These are phyloP conservation scores for Loris lydekkerianus DNA, from an alignment of 2,797 vertebrate species.

Conservation along the genomic window DNA sequence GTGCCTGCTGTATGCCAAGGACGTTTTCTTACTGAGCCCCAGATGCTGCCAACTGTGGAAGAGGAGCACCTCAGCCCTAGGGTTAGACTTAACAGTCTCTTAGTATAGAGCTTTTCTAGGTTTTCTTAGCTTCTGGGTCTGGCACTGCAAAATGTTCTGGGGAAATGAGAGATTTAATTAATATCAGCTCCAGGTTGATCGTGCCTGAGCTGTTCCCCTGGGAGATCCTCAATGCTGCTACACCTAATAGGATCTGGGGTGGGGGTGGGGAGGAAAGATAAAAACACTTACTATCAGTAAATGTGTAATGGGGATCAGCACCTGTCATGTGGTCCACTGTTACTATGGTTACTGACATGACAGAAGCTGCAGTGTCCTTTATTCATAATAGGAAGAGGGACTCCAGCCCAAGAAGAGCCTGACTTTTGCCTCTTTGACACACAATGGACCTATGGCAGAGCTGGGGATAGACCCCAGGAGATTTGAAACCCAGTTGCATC, in stretches of 20 bases:
- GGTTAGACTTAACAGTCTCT: neutral
- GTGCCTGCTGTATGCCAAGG: conserved; percentile 46
- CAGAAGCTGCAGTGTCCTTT: conserved; percentile 44
- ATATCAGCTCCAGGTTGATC: conserved; percentile 21
- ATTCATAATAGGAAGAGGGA: conserved; percentile 51
- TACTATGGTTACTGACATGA: conserved; percentile 76
- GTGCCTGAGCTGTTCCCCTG: conserved; percentile 3
- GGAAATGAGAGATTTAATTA: conserved; percentile 72
- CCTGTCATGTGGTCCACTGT: conserved; percentile 62
- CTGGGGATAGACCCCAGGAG: neutral
- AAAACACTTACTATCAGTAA: conserved; percentile 44
- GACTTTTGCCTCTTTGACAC: neutral
- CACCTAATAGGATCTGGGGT: neutral
- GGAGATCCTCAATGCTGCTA: conserved; percentile 20
- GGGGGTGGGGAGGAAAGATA: neutral
- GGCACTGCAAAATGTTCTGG: conserved; percentile 50
- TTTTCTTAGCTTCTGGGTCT: conserved; percentile 59
- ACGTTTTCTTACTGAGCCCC: neutral
- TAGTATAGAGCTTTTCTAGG: conserved; percentile 8
- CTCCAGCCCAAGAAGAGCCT: conserved; percentile 33
- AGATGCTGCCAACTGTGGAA: neutral
- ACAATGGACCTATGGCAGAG: neutral
- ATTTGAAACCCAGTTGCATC: neutral
- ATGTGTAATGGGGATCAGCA: conserved; percentile 58
- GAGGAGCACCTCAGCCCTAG: neutral